Base-by-base conservation (phyloP, 1,140 invertebrate species). In the Hydropsyche tenuis region DNA sequence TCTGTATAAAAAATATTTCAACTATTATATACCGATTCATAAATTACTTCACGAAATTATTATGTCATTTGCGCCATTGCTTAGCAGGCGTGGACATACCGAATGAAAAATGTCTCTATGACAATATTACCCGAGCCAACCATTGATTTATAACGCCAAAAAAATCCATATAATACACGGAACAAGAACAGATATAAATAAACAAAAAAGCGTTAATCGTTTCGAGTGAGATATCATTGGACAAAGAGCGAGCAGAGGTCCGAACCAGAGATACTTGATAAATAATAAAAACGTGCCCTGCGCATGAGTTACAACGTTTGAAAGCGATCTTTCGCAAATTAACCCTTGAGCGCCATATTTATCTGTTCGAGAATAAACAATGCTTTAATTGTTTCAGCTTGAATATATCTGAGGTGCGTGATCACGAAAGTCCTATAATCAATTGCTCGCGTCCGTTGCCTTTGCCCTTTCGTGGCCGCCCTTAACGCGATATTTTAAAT, bases 301-400 rank as follows among this genome's bases (percentile, higher is more conserved):
- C 72, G 62, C 48, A 75, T 69, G 64, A 45, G 30, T 27, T 9
- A 60, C 22, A 70, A 62, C 72, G 73, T 65, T 73, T 46, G 30
- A 37, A 37, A 75, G 56, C 45, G 66, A 45, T 73, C 43, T 5
- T 65, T 48, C 18, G 65, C 48, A 70, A 76, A 73, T 73, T 73
- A 76, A 42, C 75, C 71, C 71, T 45, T 43, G 48, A 70, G 72
- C 71, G 75, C 73, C 75, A 56, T 70, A 73, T 76, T 76, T 76
- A 76, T 76, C 75, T 30, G 72, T 53, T 42, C 37, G 11, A 23
- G 30, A 73, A 71, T 14, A 72, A 73, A 73, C 70, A 75, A 75
- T 42, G 43, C 27, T 69, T 72, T 76, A 73, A 76, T 76, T 76
- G 73, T 73, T 73, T 76, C 74, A 46, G 27, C 60, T 76, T 73